phyloP scores from a whole-genome alignment of 2,797 vertebrate genomes.

The Parambassis ranga region DNA sequence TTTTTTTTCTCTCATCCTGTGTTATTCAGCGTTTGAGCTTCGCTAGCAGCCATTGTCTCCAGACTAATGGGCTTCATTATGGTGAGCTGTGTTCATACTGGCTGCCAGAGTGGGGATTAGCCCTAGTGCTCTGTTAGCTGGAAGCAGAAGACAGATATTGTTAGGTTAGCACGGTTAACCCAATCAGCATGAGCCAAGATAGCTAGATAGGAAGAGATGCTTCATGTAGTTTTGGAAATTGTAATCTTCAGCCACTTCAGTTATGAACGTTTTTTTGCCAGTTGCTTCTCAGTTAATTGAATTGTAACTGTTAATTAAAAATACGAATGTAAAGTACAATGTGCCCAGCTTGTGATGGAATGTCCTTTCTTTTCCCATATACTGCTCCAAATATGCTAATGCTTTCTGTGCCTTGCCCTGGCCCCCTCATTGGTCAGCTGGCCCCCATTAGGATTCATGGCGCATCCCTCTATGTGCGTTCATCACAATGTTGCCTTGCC shows the following conservation, averaged over 20 bases:
- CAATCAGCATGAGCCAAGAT: conserved; percentile 34
- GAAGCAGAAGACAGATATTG: conserved; percentile 62
- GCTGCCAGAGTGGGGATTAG: conserved; percentile 70
- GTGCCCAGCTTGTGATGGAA: background rate
- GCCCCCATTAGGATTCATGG: conserved; percentile 61
- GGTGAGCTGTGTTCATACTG: conserved; percentile 64
- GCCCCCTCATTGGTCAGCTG: conserved; percentile 53
- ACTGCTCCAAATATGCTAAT: conserved; percentile 39
- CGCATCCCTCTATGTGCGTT: conserved; percentile 48
- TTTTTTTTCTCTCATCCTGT: conserved; percentile 1
- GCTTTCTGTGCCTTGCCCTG: background rate
- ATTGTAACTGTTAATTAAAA: background rate
- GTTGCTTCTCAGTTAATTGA: background rate
- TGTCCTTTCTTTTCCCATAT: background rate
- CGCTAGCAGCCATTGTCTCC: conserved; percentile 72
- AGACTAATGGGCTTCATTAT: conserved; percentile 81
- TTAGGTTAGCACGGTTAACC: conserved; percentile 55
- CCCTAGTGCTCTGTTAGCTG: conserved; percentile 54
- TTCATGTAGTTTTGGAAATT: conserved; percentile 15
- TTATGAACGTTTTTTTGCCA: background rate
- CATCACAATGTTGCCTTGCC: conserved; percentile 74
- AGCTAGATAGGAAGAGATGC: conserved; percentile 2
- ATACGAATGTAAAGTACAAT: background rate
- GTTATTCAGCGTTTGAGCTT: conserved; percentile 53
- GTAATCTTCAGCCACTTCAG: background rate